Percentiles rank a stretch among this genome's conserved stretches.
Evolutionary conservation across 1,140 invertebrate genomes (phyloP).

Genomic region (Achatina immaculata): DNA sequence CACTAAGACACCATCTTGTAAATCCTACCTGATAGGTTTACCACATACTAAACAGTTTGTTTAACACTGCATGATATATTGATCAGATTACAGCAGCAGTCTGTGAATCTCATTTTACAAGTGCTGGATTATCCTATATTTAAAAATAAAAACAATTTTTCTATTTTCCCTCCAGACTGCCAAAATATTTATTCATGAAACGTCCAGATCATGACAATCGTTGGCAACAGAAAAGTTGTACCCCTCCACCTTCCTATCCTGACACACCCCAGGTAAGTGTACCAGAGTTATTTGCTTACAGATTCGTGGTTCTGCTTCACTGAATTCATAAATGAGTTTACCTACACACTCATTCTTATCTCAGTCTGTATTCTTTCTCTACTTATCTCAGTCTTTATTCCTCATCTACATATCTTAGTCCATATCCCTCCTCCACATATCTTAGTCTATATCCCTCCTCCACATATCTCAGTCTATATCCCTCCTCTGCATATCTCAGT

Average conservation of each 20-base stretch:
- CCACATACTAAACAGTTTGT: no score
- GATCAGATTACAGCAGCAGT: no score
- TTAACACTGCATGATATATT: no score
- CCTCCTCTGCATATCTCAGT: background rate
- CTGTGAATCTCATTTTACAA: no score
- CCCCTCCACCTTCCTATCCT: constrained; percentile 50
- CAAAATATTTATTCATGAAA: constrained; percentile 67
- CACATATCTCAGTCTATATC: background rate
- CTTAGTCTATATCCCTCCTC: background rate
- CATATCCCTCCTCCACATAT: background rate
- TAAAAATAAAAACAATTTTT: no score
- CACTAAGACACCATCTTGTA: no score
- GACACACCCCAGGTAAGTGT: constrained; percentile 34
- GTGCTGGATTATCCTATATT: no score
- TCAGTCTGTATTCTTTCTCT: background rate
- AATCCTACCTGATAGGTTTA: no score
- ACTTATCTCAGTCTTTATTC: background rate
- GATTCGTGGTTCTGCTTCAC: background rate
- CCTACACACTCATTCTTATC: background rate
- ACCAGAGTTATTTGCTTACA: background rate
- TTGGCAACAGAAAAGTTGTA: constrained; percentile 54
- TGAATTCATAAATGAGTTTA: constrained; percentile 32
- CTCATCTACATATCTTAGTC: background rate
- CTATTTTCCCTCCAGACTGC: constrained; percentile 49
- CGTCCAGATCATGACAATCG: constrained; percentile 67